A percentile compares a stretch with the other conserved stretches of the same genome.
phyloP scores from a whole-genome alignment of 2,888 invertebrate genomes.

The Phyllotreta cruciferae region DNA sequence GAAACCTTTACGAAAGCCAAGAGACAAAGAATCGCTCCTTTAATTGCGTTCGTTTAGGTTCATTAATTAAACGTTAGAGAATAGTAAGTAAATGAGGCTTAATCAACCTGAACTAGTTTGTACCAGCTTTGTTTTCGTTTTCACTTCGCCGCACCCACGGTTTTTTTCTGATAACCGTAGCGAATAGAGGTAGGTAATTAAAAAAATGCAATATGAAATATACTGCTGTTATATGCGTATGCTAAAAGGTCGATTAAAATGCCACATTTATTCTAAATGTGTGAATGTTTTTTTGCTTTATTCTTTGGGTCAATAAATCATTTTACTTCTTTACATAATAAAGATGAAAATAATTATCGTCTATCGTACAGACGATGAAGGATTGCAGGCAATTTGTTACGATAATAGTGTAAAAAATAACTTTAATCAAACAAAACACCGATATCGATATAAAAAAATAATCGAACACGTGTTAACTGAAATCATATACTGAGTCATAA shows the following conservation, averaged over 20 bases:
- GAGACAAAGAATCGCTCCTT: conserved; percentile 27
- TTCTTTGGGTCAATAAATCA: too few relatives aligned
- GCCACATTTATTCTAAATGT: too few relatives aligned
- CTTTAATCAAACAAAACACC: not conserved
- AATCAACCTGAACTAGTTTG: conserved; percentile 32
- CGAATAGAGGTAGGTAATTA: conserved; percentile 10
- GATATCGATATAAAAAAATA: too few relatives aligned
- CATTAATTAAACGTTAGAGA: conserved; percentile 27
- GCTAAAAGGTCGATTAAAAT: too few relatives aligned
- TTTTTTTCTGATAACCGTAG: conserved; percentile 12
- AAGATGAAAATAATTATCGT: too few relatives aligned
- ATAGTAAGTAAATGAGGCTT: conserved; percentile 24
- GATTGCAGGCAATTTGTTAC: not conserved
- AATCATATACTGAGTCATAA: conserved; percentile 17
- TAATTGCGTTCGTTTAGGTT: conserved; percentile 32
- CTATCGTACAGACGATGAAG: too few relatives aligned
- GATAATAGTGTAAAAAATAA: not conserved
- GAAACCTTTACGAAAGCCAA: conserved; percentile 11
- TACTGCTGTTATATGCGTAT: too few relatives aligned
- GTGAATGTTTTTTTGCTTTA: too few relatives aligned
- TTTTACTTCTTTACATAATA: too few relatives aligned
- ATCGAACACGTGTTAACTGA: conserved; percentile 14
- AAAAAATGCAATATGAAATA: not conserved
- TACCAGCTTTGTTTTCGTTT: conserved; percentile 31
- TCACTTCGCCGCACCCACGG: conserved; percentile 23